Evolutionary conservation across 2,797 vertebrate species (phyloP), one percentile per base, ranked within the genome.

Genomic region (Diplodus sargus): DNA sequence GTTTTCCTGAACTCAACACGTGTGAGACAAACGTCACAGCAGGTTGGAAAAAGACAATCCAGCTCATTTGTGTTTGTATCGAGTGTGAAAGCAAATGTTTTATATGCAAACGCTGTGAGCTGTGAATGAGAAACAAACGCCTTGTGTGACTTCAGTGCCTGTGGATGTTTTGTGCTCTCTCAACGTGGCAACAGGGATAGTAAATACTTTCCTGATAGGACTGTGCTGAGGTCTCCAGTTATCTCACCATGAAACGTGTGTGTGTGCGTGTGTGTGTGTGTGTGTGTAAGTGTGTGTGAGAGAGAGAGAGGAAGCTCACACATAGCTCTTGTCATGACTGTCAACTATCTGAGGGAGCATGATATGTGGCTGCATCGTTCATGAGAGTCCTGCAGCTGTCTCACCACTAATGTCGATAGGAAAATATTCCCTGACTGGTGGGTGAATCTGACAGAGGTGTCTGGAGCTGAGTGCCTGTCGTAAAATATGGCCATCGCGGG

Each of bases 291-390:
- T 34, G 85, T 7, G 30, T 34, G 30, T 34, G 30, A 39, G 34
- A 39, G 34, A 39, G 34, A 39, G 39, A 88, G 76, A 85, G 85
- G 83, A 90, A 86, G 71, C 85, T 67, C 16, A 49, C 79, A 87
- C 85, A 76, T 87, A 78, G 83, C 87, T 90, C 81, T 78, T 91
- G 80, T 90, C 84, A 81, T 73, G 85, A 67, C 76, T 92, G 90
- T 76, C 73, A 75, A 62, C 85, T 89, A 87, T 79, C 75, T 69
- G 85, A 87, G 79, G 74, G 86, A 87, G 82, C 70, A 67, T 90
- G 86, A 90, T 84, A 90, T 87, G 89, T 90, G 89, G 82, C 83
- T 86, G 69, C 69, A 86, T 72, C 78, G 84, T 79, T 90, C 81
- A 83, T 74, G 69, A 85, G 82, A 86, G 75, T 71, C 78, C 59